A percentile compares a stretch with the other conserved stretches of the same genome.
Evolutionary conservation across 2,888 invertebrate species (phyloP).

Genomic region (Orchestes rusci): DNA sequence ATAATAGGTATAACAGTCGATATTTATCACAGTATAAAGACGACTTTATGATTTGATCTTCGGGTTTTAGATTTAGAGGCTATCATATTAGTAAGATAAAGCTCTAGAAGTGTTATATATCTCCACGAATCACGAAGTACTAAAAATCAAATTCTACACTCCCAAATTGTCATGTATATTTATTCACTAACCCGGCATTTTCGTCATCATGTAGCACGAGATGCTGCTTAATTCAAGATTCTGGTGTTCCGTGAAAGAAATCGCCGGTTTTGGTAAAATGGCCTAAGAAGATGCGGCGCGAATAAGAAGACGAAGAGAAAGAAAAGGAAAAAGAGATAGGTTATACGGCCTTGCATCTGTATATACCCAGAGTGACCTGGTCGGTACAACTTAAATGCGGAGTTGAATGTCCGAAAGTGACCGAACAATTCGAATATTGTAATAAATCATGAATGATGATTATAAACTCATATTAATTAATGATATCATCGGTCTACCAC

Average conservation of each 20-base stretch:
- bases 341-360: constrained; percentile 33
- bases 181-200: too few relatives aligned
- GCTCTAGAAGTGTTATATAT: too few relatives aligned
- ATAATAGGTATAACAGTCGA: too few relatives aligned
- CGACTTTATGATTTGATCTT: too few relatives aligned
- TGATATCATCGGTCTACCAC: constrained; percentile 21
- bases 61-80: too few relatives aligned
- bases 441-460: constrained; percentile 32
- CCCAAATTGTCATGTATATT: too few relatives aligned
- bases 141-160: too few relatives aligned
- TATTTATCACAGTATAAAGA: too few relatives aligned
- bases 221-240: too few relatives aligned
- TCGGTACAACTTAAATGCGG: constrained; percentile 33
- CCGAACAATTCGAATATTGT: constrained; percentile 34
- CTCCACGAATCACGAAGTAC: too few relatives aligned
- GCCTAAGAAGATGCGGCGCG: constrained; percentile 20
- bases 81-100: too few relatives aligned
- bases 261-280: constrained; percentile 22
- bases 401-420: constrained; percentile 35
- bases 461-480: constrained; percentile 22
- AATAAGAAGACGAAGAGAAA: constrained; percentile 23
- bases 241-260: constrained; percentile 9
- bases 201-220: too few relatives aligned
- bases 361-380: constrained; percentile 33
- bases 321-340: constrained; percentile 25